Evolutionary conservation across 2,797 vertebrate genomes (phyloP).

Genomic region (Loris lydekkerianus): DNA sequence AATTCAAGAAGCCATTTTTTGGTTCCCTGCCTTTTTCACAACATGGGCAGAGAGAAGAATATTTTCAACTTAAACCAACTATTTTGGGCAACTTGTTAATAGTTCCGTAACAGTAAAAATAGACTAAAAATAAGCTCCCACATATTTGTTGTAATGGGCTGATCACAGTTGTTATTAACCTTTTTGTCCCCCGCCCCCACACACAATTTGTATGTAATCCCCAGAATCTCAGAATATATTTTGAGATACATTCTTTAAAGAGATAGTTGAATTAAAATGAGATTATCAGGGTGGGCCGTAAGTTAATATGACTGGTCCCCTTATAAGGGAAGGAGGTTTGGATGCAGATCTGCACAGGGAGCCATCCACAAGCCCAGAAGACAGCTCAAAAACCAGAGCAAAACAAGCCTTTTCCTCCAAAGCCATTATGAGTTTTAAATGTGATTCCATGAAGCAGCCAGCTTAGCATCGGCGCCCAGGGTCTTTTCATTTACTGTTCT

Average conservation of each 20-base stretch:
- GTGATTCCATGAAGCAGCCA: neutral
- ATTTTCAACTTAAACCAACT: neutral
- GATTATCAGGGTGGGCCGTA: neutral
- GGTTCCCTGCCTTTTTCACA: neutral
- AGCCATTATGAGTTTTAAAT: neutral
- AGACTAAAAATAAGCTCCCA: neutral
- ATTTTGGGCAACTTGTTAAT: neutral
- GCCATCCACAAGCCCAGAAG: neutral
- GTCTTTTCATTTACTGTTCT: constrained; percentile 12
- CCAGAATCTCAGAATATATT: neutral
- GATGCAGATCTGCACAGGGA: neutral
- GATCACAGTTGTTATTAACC: neutral
- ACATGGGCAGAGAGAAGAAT: neutral
- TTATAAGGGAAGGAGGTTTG: neutral
- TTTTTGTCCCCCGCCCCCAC: neutral
- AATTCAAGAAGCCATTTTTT: neutral
- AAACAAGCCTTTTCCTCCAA: neutral
- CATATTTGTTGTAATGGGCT: neutral
- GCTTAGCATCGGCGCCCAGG: neutral
- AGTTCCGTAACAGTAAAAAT: neutral
- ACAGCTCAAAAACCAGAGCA: neutral
- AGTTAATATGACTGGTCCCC: neutral
- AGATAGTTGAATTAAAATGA: neutral
- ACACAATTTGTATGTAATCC: no score
- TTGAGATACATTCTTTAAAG: neutral